These are phyloP conservation scores for Cliona cf. orientalis DNA, from an alignment of 37 sponge, comb jelly and placozoan species.

Conservation along the genomic window DNA sequence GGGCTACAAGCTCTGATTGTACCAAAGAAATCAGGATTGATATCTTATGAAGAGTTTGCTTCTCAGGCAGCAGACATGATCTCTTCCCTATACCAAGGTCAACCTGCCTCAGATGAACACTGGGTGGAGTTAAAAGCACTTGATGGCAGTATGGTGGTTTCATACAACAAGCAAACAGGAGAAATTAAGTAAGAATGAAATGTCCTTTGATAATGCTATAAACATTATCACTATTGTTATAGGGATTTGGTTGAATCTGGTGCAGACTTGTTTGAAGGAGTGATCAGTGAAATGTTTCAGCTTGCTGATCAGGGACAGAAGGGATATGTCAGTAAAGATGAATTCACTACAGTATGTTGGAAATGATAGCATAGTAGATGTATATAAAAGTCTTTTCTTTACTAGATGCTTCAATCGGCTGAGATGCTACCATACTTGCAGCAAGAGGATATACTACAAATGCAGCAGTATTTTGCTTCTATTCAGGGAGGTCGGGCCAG, in stretches of 20 bases:
- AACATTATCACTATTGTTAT: neutral
- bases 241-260: conserved; percentile 44
- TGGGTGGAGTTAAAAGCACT: conserved; percentile 42
- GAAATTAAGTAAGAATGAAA: conserved; percentile 20
- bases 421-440: conserved; percentile 25
- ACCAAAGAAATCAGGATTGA: conserved; percentile 30
- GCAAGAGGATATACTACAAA: conserved; percentile 33
- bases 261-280: conserved; percentile 62
- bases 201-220: neutral
- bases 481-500: conserved; percentile 60
- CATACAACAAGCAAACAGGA: conserved; percentile 71
- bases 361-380: neutral
- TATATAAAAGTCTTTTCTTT: neutral
- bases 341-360: conserved; percentile 43
- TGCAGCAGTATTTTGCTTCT: conserved; percentile 52
- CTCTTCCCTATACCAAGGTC: conserved; percentile 38
- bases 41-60: conserved; percentile 59
- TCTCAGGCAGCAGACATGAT: conserved; percentile 37
- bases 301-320: conserved; percentile 51
- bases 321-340: conserved; percentile 69
- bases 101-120: conserved; percentile 36
- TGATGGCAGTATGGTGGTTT: conserved; percentile 42
- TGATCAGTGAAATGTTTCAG: conserved; percentile 51
- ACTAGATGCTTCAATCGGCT: conserved; percentile 49
- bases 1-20: conserved; percentile 31